Base-by-base conservation (phyloP, 1,140 invertebrate genomes). In the Penaeus indicus region DNA sequence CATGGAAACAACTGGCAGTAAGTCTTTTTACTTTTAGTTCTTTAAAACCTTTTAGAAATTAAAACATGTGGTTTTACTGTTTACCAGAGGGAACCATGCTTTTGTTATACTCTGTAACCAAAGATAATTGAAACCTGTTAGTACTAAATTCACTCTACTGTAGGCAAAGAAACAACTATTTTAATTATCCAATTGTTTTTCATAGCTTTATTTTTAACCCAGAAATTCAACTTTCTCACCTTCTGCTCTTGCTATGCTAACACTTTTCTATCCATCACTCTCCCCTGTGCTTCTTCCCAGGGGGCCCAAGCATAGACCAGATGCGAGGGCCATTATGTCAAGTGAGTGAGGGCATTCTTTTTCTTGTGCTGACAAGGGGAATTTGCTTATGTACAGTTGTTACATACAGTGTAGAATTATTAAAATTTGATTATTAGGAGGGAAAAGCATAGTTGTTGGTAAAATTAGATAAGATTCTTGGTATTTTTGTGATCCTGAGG, bases 1-100 rank as follows among this genome's bases (percentile, higher is more conserved):
- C 89, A 90, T 63, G 89, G 89, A 32, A 90, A 90, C 47, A 90
- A 90, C 77, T 90, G 89, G 89, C 89, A 90, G 89, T 90, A 87
- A 87, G 89, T 86, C 16, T 69, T 69, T 69, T 32, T 72, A 21
- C 0, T 32, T 84, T 69, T 84, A 25, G 25, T 83, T 54, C 32
- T 11, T 25, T 32, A 13, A 21, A 72, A 72, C 67, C 67, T 72
- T 25, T n/a, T 38, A 38, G 32, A 78, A 78, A 67, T 67, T 22
- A 67, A 7, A 72, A n/a, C 10, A 25, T 1, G 13, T 32, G n/a
- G 19, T 47, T 61, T 80, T n/a, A 38, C 25, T 22, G 32, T 62
- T 67, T 82, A 61, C 67, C 16, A 54, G 10, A 54, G 54, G 54
- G 5, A 54, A 54, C 8, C 54, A 54, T 54, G 54, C 1, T 13